Evolutionary conservation across 2,888 invertebrate species (phyloP), one percentile per base, ranked within the genome.

Genomic region (Kuschelorhynchus macadamiae): DNA sequence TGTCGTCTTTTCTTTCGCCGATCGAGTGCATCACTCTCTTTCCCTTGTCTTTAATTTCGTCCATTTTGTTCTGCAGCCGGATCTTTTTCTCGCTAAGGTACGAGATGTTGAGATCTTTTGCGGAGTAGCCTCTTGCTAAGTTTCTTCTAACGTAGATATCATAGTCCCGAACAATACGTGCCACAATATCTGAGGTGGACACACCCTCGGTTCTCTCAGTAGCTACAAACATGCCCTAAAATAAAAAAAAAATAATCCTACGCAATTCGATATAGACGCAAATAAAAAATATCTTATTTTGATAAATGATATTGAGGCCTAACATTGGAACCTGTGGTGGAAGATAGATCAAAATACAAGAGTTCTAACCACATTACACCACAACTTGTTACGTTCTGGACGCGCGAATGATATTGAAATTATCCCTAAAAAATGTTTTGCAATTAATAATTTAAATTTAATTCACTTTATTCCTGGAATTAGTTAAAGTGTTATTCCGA

Each of bases 41-140:
- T 30, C 95, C 94, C 78, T 95, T 95, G 77, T 95, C 95, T 84
- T 97, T 96, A 72, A 98, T 87, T 79, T 96, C 95, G 84, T 97
- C 96, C 90, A 98, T 94, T 85, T 98, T 98, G 83, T 98, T 97
- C 85, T 98, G 97, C 69, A 98, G 86, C 30, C 95, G 90, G 83
- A 98, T 97, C 82, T 96, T 96, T 86, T 98, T 98, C 85, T 98
- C 98, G 83, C 94, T 97, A 76, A 99, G 90, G 85, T 96, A 99
- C 72, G 97, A 96, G 59, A 99, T 98, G 84, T 99, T 99, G 60
- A 99, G 89, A 81, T 99, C 98, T 86, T 98, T 98, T 72, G 98
- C 97, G 52, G 96, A 95, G 85, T 99, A 99, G 0, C 99, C 99
- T 60, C 99, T 89, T 18, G 96, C 96, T 74, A 99, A 88, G 85